Evolutionary conservation across 2,113 vertebrate genomes (phyloP), one percentile per base, ranked within the genome.

Genomic region (Seriola dumerili): DNA sequence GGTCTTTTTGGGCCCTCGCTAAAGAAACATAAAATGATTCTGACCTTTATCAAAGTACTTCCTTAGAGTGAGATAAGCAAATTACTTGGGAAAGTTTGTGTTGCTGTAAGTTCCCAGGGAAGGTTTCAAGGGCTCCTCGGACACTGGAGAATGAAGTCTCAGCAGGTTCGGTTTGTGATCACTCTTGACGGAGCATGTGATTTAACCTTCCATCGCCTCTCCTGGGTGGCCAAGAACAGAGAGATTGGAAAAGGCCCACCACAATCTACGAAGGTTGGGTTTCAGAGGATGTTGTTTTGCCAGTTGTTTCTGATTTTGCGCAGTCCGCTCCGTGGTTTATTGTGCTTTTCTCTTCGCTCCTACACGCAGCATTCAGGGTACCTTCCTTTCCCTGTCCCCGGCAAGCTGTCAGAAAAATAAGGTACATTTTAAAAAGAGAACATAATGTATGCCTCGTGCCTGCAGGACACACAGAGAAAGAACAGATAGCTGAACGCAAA

Each of bases 161-260:
- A 1, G 83, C 68, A 72, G 25, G 62, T 82, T 46, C 36, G 48
- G 61, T 69, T 74, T 73, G 57, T 59, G 73, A 63, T 84, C 70
- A n/a, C 54, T 67, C 48, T 55, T 59, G 64, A 66, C 4, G 4
- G 72, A 85, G 65, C 83, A 88, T 54, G 85, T 90, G 92, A 91
- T 84, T 78, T 80, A 91, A 92, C 87, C 80, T 86, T 85, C 55
- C 16, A 23, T 74, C 10, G 23, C 65, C 63, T 85, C 81, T 85
- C 72, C 44, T 61, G 85, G 84, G 82, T 89, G 88, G 83, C 59
- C 59, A 25, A 73, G 40, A 69, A 75, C 44, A 12, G 25, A 68
- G 64, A 64, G 29, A 65, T 65, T 52, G 44, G 61, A 86, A 86
- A 67, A 80, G 70, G 76, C 72, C 70, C 79, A 77, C 40, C 64